Percentiles rank a stretch among this genome's conserved stretches.
These are phyloP conservation scores for Noctuana brunneofusca DNA, from an alignment of 2,888 invertebrate genomes.

Conservation along the genomic window DNA sequence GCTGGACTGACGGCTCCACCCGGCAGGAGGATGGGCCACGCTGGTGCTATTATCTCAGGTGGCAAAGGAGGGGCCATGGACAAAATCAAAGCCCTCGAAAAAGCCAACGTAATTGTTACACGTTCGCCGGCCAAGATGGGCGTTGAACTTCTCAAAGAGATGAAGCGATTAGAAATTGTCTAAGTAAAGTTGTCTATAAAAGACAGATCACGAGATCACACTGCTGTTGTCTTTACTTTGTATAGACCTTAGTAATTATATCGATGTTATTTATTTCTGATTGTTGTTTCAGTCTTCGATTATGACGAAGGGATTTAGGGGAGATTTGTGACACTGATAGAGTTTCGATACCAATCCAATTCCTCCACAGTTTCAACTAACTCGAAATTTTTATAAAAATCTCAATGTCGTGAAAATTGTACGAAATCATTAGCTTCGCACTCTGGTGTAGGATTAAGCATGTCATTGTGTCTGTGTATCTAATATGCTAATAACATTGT, in stretches of 20 bases:
- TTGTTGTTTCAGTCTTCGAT: slow-evolving; percentile 50
- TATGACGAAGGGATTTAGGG: slow-evolving; percentile 38
- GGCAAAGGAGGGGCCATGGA: slow-evolving; percentile 99
- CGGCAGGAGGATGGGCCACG: slow-evolving; percentile 99
- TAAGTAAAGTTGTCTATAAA: slow-evolving; percentile 56
- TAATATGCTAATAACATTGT: slow-evolving; percentile 31
- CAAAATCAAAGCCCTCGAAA: slow-evolving; percentile 97
- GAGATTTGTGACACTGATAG: slow-evolving; percentile 48
- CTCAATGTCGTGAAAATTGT: slow-evolving; percentile 39
- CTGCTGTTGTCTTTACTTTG: slow-evolving; percentile 55
- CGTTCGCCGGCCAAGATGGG: slow-evolving; percentile 99
- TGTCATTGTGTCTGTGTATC: slow-evolving; percentile 39
- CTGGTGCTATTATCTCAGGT: slow-evolving; percentile 99
- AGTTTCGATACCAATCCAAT: slow-evolving; percentile 24
- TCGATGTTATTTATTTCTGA: slow-evolving; percentile 67
- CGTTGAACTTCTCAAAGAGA: slow-evolving; percentile 92
- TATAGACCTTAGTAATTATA: slow-evolving; percentile 70
- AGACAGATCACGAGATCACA: slow-evolving; percentile 38
- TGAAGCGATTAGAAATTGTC: slow-evolving; percentile 89
- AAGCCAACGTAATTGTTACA: slow-evolving; percentile 96
- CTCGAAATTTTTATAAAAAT: slow-evolving; percentile 35
- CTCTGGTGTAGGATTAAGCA: slow-evolving; percentile 46
- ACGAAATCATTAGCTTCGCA: slow-evolving; percentile 57
- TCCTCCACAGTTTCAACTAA: slow-evolving; percentile 32
- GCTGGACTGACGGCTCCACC: slow-evolving; percentile 99